These are phyloP conservation scores for Pogonus chalceus DNA, from an alignment of 1,140 invertebrate genomes.

Conservation along the genomic window DNA sequence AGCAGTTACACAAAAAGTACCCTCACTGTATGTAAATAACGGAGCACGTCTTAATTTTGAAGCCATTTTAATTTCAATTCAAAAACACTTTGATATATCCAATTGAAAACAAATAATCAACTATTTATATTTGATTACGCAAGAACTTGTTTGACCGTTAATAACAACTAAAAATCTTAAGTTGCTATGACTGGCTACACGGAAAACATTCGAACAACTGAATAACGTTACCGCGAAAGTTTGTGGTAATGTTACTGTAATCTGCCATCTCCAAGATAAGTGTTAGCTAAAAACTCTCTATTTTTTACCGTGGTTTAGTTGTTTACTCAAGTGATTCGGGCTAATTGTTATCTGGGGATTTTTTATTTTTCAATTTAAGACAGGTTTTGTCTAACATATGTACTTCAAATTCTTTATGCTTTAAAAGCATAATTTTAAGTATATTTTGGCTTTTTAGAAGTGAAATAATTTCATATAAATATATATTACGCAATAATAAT, in stretches of 20 bases:
- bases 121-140: neutral
- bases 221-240: neutral
- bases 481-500: too few relatives aligned
- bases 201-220: neutral
- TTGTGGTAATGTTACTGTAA: neutral
- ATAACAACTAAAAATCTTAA: neutral
- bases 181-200: too few relatives aligned
- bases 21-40: slow-evolving; percentile 29
- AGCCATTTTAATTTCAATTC: slow-evolving; percentile 25
- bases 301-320: neutral
- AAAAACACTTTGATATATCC: neutral
- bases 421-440: too few relatives aligned
- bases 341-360: neutral
- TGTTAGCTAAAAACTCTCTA: neutral
- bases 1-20: slow-evolving; percentile 12
- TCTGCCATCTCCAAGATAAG: neutral
- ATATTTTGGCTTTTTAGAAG: too few relatives aligned
- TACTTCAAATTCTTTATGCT: too few relatives aligned
- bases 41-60: slow-evolving; percentile 35
- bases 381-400: too few relatives aligned
- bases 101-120: neutral
- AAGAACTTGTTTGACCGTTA: neutral
- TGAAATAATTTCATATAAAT: too few relatives aligned
- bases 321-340: neutral
- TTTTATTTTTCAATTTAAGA: too few relatives aligned